Percentiles rank a stretch among this genome's conserved stretches.
These are phyloP conservation scores for Artibeus jamaicensis DNA, from an alignment of 2,797 vertebrate species.

Conservation along the genomic window DNA sequence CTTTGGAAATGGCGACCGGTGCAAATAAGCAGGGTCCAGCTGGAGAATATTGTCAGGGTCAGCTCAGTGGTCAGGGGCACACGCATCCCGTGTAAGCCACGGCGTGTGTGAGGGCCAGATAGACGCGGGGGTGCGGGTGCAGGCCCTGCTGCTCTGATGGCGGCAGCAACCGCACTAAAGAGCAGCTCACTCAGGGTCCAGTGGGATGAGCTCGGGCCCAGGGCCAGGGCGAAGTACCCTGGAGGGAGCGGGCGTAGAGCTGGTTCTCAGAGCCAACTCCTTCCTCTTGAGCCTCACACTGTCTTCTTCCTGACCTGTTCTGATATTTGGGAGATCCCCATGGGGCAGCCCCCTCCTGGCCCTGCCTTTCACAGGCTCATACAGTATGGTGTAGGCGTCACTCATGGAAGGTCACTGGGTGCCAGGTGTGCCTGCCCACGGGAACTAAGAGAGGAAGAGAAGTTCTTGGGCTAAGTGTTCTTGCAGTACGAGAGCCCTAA, in stretches of 20 bases:
- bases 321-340: accelerated
- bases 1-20: background rate
- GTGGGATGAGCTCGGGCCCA: background rate
- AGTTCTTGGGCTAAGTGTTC: background rate
- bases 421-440: background rate
- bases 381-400: accelerated
- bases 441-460: background rate
- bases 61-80: background rate
- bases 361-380: background rate
- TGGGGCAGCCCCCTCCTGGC: background rate
- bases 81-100: accelerated
- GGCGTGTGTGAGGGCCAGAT: background rate
- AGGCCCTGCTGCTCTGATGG: background rate
- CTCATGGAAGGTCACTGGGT: background rate
- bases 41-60: background rate
- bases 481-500: background rate
- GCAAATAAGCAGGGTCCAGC: background rate
- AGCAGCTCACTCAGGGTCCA: background rate
- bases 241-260: too few species aligned
- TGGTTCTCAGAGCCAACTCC: background rate
- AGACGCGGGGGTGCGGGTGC: background rate
- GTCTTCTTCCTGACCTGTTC: background rate
- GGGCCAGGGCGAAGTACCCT: background rate
- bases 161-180: accelerated
- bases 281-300: background rate